These are phyloP conservation scores for Bradynema listronoti DNA, from an alignment of 1,140 invertebrate genomes.

Conservation along the genomic window DNA sequence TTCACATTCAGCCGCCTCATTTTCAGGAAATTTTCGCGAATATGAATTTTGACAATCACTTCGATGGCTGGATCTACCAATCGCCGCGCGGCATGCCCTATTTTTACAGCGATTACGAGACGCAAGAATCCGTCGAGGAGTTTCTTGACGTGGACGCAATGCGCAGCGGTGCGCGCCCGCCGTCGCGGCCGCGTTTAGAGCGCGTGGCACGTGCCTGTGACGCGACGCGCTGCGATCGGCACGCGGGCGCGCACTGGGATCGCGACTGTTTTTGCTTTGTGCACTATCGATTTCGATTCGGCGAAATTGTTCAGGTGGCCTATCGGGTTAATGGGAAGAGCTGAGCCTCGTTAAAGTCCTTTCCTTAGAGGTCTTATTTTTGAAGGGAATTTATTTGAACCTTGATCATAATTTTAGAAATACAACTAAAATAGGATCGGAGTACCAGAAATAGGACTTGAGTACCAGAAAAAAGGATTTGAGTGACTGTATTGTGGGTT, in stretches of 20 bases:
- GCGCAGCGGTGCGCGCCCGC: background rate
- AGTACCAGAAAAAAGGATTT: too few relatives aligned
- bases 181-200: too few relatives aligned
- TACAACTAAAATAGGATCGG: too few relatives aligned
- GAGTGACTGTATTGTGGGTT: too few relatives aligned
- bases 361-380: too few relatives aligned
- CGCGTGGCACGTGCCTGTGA: conserved; percentile 24
- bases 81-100: conserved; percentile 51
- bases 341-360: too few relatives aligned
- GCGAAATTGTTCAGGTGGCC: conserved; percentile 46
- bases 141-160: too few relatives aligned
- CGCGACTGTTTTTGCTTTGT: conserved; percentile 45
- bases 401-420: too few relatives aligned
- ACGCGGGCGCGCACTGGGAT: conserved; percentile 23
- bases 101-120: conserved; percentile 37
- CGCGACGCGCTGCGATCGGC: conserved; percentile 32
- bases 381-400: too few relatives aligned
- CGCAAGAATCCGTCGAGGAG: too few relatives aligned
- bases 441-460: too few relatives aligned
- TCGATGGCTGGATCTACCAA: conserved; percentile 48
- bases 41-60: conserved; percentile 55
- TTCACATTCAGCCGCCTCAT: background rate
- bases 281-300: conserved; percentile 44
- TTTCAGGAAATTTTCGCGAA: conserved; percentile 52
- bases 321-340: background rate